Percentiles rank a stretch among this genome's conserved stretches.
Evolutionary conservation across 1,140 invertebrate species (phyloP).

Genomic region (Drosophila truncata): DNA sequence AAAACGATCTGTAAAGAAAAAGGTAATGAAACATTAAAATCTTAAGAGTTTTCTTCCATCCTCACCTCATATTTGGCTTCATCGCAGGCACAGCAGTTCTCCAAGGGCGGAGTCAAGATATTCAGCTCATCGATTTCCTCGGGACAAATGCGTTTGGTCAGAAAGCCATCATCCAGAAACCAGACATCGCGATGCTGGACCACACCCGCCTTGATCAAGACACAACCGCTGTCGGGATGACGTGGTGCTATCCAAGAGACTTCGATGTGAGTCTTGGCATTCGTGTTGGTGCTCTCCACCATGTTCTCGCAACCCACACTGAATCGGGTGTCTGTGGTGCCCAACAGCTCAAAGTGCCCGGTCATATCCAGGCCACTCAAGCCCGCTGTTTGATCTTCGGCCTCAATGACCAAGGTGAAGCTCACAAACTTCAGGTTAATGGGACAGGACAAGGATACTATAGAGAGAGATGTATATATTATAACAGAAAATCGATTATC

Average conservation of each 20-base stretch:
- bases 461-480: background rate
- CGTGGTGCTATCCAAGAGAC: constrained; percentile 92
- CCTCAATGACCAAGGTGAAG: constrained; percentile 89
- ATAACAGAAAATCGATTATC: background rate
- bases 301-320: constrained; percentile 91
- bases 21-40: no score
- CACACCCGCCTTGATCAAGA: constrained; percentile 91
- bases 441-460: constrained; percentile 70
- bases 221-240: constrained; percentile 90
- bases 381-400: constrained; percentile 78
- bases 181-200: constrained; percentile 93
- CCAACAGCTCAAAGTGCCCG: constrained; percentile 88
- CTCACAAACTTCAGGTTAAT: constrained; percentile 88
- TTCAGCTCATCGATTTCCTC: constrained; percentile 89
- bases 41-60: no score
- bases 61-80: constrained; percentile 97
- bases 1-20: constrained; percentile 91
- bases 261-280: constrained; percentile 89
- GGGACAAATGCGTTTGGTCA: constrained; percentile 92
- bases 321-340: constrained; percentile 89
- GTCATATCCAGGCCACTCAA: constrained; percentile 68
- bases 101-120: constrained; percentile 88
- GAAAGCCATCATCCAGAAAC: constrained; percentile 93
- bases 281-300: constrained; percentile 89
- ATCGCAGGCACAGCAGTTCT: constrained; percentile 95